Conservation (phyloP, 2,888 invertebrate species). For the Nemapogon koenigi region DNA sequence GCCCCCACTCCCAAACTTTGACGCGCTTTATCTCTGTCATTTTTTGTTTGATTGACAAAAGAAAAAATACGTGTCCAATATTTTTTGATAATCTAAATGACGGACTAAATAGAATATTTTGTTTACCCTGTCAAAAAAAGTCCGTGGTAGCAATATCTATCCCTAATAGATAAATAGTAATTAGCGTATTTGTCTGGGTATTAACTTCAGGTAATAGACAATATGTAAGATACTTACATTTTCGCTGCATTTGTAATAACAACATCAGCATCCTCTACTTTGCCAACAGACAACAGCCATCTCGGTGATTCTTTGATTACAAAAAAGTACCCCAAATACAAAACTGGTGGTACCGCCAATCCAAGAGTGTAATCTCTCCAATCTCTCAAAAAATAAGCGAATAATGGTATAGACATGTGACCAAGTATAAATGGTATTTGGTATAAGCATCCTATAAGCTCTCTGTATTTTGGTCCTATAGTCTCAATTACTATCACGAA, state of each 20-base stretch:
- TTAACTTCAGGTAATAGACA: too few species aligned
- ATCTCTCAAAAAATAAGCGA: slow-evolving; percentile 69
- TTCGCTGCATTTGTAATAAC: slow-evolving; percentile 73
- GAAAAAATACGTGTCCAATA: too few species aligned
- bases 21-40: too few species aligned
- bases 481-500: slow-evolving; percentile 74
- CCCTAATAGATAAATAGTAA: too few species aligned
- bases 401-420: slow-evolving; percentile 67
- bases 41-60: too few species aligned
- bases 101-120: too few species aligned
- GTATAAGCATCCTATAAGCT: slow-evolving; percentile 66
- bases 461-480: slow-evolving; percentile 60
- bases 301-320: slow-evolving; percentile 80
- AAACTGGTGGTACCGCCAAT: slow-evolving; percentile 63
- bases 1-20: too few species aligned
- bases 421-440: slow-evolving; percentile 75
- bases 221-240: slow-evolving; percentile 29
- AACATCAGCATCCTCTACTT: slow-evolving; percentile 66
- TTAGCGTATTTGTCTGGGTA: too few species aligned
- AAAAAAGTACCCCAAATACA: slow-evolving; percentile 73
- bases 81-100: too few species aligned
- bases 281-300: slow-evolving; percentile 78
- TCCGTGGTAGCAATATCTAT: too few species aligned
- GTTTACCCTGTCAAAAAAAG: too few species aligned
- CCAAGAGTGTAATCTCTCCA: slow-evolving; percentile 71